Percentiles rank a stretch among this genome's conserved stretches.
phyloP scores from a whole-genome alignment of 92 coral and sea anemone genomes.

The Parazoanthus atlanticus region DNA sequence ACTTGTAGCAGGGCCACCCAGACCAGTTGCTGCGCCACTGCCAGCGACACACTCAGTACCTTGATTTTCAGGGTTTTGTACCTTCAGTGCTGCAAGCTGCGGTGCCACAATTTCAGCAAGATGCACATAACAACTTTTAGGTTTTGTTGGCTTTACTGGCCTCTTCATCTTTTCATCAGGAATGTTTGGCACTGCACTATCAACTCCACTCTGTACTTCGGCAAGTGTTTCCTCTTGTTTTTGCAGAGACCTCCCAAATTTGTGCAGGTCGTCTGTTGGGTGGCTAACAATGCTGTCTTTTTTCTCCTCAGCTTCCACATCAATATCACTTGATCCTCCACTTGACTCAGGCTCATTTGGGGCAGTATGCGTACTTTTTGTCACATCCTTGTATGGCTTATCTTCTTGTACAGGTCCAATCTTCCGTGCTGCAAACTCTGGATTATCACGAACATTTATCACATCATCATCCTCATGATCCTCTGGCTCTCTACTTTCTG shows the following conservation, averaged over 20 bases:
- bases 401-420: conserved; percentile 20
- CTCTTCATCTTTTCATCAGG: conserved; percentile 17
- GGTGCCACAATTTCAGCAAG: conserved; percentile 61
- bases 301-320: conserved; percentile 1
- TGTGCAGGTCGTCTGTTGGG: not conserved
- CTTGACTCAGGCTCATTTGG: not conserved
- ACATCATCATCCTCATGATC: not conserved
- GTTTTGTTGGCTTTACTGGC: conserved; percentile 11
- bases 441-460: not conserved
- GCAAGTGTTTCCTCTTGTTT: not conserved
- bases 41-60: not conserved
- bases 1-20: not conserved
- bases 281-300: conserved; percentile 5
- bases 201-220: not conserved
- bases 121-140: conserved; percentile 53
- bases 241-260: not conserved
- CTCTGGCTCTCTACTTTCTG: not conserved
- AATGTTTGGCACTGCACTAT: not conserved
- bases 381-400: not conserved
- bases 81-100: conserved; percentile 58
- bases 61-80: not conserved
- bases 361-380: not conserved
- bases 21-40: not conserved
- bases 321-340: not conserved
- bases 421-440: conserved; percentile 13